Base-by-base conservation (phyloP, 1,140 invertebrate genomes). In the Brachionus koreanus region DNA sequence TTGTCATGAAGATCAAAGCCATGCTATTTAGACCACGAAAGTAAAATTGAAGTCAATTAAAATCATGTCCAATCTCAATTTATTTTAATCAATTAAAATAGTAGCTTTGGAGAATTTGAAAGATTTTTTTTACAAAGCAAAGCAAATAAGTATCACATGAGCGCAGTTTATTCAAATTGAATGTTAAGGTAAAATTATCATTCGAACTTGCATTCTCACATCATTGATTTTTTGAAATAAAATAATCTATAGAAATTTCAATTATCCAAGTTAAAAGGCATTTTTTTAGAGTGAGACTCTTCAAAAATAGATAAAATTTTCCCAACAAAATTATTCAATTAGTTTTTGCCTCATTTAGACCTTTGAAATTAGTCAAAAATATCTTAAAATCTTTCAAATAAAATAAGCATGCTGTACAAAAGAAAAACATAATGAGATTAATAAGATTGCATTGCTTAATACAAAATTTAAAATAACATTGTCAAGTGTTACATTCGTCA, bases 41-140 rank as follows among this genome's bases (percentile, higher is more conserved):
- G 33, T 33, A 35, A 33, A 65, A 65, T 33, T 3, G 33, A 65
- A 65, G 63, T 65, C 63, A 65, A 65, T 65, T 65, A 65, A 65
- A 65, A 65, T 33, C 63, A 65, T 65, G 63, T 65, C 63, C 33
- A 65, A 65, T 65, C 33, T 65, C 63, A 65, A n/a, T 3, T 65
- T 65, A 37, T 33, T 65, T 23, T 13, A 65, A 65, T 65, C 63
- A 65, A 65, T 65, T 65, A 65, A 65, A 65, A 5, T 23, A 16
- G 29, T 65, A 65, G 33, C 63, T 37, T 65, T 65, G 63, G 33
- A 65, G 49, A 57, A 23, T 25, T 52, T 57, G 4, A 57, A 57
- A 9, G n/a, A 5, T 9, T 57, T 57, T 57, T 57, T 3, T 19
- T 23, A 57, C 19, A 0, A 57, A 19, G 49, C 29, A 29, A 29